phyloP scores from a whole-genome alignment of 2,797 vertebrate genomes.

The Chelon labrosus region DNA sequence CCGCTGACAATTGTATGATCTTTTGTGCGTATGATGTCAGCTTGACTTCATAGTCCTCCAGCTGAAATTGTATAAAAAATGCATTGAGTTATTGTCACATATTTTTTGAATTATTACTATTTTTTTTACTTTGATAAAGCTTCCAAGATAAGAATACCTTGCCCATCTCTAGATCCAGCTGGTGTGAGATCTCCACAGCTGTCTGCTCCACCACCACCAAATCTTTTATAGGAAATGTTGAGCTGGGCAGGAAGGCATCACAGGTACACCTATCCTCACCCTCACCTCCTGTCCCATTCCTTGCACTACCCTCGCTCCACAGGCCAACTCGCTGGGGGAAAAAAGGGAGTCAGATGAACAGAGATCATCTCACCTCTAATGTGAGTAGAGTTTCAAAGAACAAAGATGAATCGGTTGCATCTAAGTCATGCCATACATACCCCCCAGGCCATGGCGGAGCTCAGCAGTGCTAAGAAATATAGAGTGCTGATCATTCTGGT shows the following conservation, averaged over 20 bases:
- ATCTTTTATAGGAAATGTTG: constrained; percentile 71
- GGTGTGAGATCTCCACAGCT: constrained; percentile 61
- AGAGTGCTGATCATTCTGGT: constrained; percentile 71
- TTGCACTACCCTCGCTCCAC: constrained; percentile 35
- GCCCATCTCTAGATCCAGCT: constrained; percentile 76
- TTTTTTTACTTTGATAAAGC: not conserved
- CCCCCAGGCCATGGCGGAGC: constrained; percentile 60
- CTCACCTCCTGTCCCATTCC: constrained; percentile 62
- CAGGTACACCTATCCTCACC: constrained; percentile 69
- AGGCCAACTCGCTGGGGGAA: constrained; percentile 41
- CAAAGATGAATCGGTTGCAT: constrained; percentile 18
- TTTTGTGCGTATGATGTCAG: constrained; percentile 59
- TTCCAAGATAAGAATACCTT: constrained; percentile 61
- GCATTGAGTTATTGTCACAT: not conserved
- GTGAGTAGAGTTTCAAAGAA: not conserved
- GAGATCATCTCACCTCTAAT: constrained; percentile 3
- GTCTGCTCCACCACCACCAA: constrained; percentile 70
- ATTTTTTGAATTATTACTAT: not conserved
- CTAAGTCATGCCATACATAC: constrained; percentile 55
- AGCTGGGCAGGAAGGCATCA: constrained; percentile 76
- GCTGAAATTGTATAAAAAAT: constrained; percentile 46
- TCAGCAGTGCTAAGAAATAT: constrained; percentile 67
- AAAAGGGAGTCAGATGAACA: not conserved
- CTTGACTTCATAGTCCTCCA: constrained; percentile 69
- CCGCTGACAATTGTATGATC: constrained; percentile 55